These are phyloP conservation scores for Brachionus paranguensis DNA, from an alignment of 1,140 invertebrate species.

Conservation along the genomic window DNA sequence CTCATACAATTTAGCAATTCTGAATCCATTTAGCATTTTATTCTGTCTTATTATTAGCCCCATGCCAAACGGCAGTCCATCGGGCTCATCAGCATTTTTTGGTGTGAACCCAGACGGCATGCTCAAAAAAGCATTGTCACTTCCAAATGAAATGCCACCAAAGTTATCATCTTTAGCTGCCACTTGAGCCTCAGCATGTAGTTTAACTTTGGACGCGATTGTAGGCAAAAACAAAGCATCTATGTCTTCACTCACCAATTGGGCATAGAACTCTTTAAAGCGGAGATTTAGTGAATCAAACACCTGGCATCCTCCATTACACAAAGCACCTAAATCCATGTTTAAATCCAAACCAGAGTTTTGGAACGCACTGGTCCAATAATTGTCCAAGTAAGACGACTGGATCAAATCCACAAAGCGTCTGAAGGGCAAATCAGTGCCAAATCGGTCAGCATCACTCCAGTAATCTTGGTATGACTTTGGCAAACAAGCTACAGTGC, in stretches of 20 bases:
- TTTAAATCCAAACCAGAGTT: background rate
- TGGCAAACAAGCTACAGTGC: background rate
- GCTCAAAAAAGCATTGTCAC: background rate
- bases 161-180: background rate
- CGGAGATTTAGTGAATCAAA: background rate
- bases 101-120: slow-evolving; percentile 5
- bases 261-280: background rate
- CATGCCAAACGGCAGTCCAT: slow-evolving; percentile 13
- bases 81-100: background rate
- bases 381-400: background rate
- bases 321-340: background rate
- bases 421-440: background rate
- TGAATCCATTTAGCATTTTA: background rate
- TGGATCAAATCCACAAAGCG: background rate
- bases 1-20: slow-evolving; percentile 21
- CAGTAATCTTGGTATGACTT: slow-evolving; percentile 5
- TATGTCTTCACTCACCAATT: background rate
- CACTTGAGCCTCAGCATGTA: background rate
- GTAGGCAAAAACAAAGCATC: background rate
- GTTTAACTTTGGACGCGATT: background rate
- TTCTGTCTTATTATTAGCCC: background rate
- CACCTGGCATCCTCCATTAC: background rate
- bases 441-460: background rate
- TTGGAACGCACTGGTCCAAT: background rate
- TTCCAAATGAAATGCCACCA: background rate